Percentiles rank a stretch among this genome's conserved stretches.
phyloP scores from a whole-genome alignment of 2,888 invertebrate species.

The Stenoptilia bipunctidactyla region DNA sequence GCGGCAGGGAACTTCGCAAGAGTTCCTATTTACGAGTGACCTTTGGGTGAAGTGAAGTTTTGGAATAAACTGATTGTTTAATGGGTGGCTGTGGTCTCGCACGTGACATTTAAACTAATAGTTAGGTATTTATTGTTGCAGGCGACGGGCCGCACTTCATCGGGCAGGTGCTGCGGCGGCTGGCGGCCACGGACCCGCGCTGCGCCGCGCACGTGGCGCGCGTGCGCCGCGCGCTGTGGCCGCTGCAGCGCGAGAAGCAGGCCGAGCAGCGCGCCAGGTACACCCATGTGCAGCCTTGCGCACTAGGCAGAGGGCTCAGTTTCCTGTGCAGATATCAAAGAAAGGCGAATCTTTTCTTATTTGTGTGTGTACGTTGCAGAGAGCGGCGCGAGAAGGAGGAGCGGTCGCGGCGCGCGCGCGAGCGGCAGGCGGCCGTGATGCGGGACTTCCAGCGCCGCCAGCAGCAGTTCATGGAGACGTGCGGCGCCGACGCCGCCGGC shows the following conservation, averaged over 20 bases:
- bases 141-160: constrained; percentile 94
- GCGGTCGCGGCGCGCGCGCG: constrained; percentile 85
- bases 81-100: too few relatives aligned
- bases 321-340: too few relatives aligned
- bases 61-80: too few relatives aligned
- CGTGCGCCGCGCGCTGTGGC: constrained; percentile 83
- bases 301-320: too few relatives aligned
- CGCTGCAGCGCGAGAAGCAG: constrained; percentile 83
- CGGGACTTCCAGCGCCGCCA: constrained; percentile 93
- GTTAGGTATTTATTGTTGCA: too few relatives aligned
- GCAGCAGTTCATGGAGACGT: constrained; percentile 84
- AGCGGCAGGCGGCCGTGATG: constrained; percentile 93
- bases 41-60: too few relatives aligned
- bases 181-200: constrained; percentile 77
- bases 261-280: constrained; percentile 77
- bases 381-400: constrained; percentile 85
- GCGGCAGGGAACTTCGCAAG: too few relatives aligned
- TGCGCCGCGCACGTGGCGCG: constrained; percentile 79
- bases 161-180: constrained; percentile 81
- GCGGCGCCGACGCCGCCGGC: constrained; percentile 62
- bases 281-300: too few relatives aligned
- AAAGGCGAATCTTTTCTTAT: too few relatives aligned
- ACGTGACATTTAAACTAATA: too few relatives aligned
- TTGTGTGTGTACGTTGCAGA: constrained; percentile 26
- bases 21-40: too few relatives aligned